Evolutionary conservation across 2,113 vertebrate species (phyloP).

Genomic region (Tragelaphus strepsiceros): DNA sequence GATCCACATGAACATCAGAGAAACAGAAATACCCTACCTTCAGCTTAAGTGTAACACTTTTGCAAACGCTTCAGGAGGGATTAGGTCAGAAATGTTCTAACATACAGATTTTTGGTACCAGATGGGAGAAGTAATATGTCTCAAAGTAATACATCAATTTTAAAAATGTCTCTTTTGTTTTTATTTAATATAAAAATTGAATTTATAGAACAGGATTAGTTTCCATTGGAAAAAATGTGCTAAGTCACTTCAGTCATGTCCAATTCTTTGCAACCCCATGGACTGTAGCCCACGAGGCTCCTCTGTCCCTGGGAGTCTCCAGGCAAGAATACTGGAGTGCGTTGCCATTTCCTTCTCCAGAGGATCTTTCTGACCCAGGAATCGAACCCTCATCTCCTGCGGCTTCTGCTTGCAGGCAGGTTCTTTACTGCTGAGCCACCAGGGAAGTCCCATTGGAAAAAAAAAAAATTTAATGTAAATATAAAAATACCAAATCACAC

Average conservation of each 20-base stretch:
- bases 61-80: neutral
- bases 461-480: neutral
- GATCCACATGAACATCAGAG: neutral
- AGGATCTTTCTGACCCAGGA: neutral
- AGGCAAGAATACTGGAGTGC: neutral
- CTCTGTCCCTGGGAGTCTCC: neutral
- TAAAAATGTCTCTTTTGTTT: neutral
- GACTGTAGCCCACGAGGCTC: neutral
- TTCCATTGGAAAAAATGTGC: neutral
- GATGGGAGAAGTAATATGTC: neutral
- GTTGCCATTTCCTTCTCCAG: neutral
- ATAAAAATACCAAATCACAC: neutral
- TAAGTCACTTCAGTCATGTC: neutral
- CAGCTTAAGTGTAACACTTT: neutral
- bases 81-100: neutral
- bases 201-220: neutral
- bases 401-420: neutral
- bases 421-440: neutral
- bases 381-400: neutral
- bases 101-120: neutral
- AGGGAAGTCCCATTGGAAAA: neutral
- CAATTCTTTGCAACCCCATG: neutral
- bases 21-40: neutral
- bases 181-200: slow-evolving; percentile 1
- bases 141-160: neutral